Base-by-base conservation (phyloP, 2,888 invertebrate species). In the Scaptomyza flava region DNA sequence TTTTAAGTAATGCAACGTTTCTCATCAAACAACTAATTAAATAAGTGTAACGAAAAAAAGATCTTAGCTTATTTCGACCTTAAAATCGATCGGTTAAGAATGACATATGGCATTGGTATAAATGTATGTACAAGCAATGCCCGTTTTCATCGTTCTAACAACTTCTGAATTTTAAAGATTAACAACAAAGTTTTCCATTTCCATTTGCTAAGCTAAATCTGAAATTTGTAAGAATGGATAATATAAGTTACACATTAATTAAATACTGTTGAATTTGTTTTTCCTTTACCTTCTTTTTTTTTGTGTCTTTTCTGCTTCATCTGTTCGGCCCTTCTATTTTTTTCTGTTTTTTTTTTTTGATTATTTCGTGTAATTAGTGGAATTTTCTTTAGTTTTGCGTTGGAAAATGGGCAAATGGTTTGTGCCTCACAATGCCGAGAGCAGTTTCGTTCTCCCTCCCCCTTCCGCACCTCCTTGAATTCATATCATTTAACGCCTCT, bases 311-410 rank as follows among this genome's bases (percentile, higher is more conserved):
- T 30, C 12, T 27, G 3, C 23, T 23, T 23, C 23, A 4, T 23
- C 11, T n/a, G 36, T 23, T 6, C 1, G 9, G 6, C 27, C 27
- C n/a, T 12, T n/a, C n/a, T n/a, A n/a, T n/a, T n/a, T n/a, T n/a
- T n/a, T n/a, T n/a, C n/a, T n/a, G n/a, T n/a, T n/a, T n/a, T n/a
- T n/a, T n/a, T 11, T 9, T 3, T 1, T 17, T n/a, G 1, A 6
- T 6, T 27, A 68, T 69, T 63, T 58, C 52, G 46, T 75, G 54
- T 52, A 65, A 75, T 70, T 65, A 60, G 50, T 42, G 23, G 30
- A 45, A 43, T 63, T 43, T 33, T 50, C 48, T 63, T 42, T 23
- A 48, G 47, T 36, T 48, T 33, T 38, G 38, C 14, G 7, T 42
- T 17, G 8, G 8, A 42, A 8, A 43, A 27, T 34, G 47, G 31